Evolutionary conservation across 2,797 vertebrate genomes (phyloP).

Genomic region (Siniperca undulata): DNA sequence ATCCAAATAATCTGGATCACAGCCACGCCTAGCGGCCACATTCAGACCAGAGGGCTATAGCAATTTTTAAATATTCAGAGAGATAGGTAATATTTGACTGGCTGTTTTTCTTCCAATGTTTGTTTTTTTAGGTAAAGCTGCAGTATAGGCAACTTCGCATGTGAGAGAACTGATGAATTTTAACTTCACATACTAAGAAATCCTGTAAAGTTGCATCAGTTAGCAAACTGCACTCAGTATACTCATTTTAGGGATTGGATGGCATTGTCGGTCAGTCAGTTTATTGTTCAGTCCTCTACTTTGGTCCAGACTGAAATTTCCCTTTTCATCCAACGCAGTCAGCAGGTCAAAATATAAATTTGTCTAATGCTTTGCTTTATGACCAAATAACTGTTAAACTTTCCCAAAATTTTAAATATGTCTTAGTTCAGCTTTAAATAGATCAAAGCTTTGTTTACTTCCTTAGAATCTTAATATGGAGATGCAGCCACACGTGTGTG

Average conservation of each 20-base stretch:
- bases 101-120: not conserved
- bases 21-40: not conserved
- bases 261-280: not conserved
- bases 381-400: not conserved
- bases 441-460: constrained; percentile 20
- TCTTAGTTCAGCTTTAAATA: not conserved
- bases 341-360: not conserved
- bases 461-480: not conserved
- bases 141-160: not conserved
- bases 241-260: not conserved
- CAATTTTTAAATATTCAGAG: not conserved
- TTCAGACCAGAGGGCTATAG: not conserved
- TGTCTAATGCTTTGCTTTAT: not conserved
- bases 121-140: not conserved
- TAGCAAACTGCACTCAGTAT: not conserved
- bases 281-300: not conserved
- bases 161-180: not conserved
- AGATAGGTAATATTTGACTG: not conserved
- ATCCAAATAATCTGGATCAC: constrained; percentile 56
- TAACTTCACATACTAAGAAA: not conserved
- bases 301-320: not conserved
- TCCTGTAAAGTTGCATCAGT: not conserved
- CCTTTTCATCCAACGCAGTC: no score
- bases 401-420: not conserved
- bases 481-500: not conserved